Evolutionary conservation across 2,797 vertebrate genomes (phyloP).

Genomic region (Chaunax sp.): DNA sequence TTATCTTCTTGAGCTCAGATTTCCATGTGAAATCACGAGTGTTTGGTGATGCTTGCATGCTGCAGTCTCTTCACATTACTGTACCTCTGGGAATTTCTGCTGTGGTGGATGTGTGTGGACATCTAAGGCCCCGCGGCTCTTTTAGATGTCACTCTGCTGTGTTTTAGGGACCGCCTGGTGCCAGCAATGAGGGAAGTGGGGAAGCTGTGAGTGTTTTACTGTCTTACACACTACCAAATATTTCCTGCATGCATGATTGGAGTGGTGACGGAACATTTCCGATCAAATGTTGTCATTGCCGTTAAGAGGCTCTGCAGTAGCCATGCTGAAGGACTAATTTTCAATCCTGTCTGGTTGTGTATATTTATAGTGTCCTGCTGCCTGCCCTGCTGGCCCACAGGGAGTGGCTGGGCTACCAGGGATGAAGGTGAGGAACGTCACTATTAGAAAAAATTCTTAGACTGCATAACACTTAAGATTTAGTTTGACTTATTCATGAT

Average conservation of each 20-base stretch:
- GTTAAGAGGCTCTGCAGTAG: conserved; percentile 10
- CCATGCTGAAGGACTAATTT: background rate
- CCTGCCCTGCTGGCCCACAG: conserved; percentile 83
- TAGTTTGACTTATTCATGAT: background rate
- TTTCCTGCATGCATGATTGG: conserved; percentile 57
- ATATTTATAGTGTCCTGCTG: conserved; percentile 79
- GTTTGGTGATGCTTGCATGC: conserved; percentile 27
- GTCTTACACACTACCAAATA: conserved; percentile 42
- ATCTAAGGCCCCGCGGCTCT: conserved; percentile 52
- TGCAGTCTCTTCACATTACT: conserved; percentile 11
- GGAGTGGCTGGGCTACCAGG: conserved; percentile 81
- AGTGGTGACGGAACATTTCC: conserved; percentile 32
- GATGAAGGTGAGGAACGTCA: conserved; percentile 80
- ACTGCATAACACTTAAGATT: background rate
- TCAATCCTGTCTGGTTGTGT: conserved; percentile 13
- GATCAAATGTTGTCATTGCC: conserved; percentile 30
- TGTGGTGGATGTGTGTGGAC: conserved; percentile 39
- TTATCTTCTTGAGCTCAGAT: background rate
- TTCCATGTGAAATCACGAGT: conserved; percentile 11
- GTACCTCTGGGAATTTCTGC: conserved; percentile 31
- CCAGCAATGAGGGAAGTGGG: conserved; percentile 81
- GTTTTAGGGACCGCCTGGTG: conserved; percentile 83
- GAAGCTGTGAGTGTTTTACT: conserved; percentile 82
- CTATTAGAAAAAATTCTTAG: background rate
- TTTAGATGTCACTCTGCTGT: conserved; percentile 76